Conservation (phyloP, 1,140 invertebrate genomes). For the Holotrichia oblita region DNA sequence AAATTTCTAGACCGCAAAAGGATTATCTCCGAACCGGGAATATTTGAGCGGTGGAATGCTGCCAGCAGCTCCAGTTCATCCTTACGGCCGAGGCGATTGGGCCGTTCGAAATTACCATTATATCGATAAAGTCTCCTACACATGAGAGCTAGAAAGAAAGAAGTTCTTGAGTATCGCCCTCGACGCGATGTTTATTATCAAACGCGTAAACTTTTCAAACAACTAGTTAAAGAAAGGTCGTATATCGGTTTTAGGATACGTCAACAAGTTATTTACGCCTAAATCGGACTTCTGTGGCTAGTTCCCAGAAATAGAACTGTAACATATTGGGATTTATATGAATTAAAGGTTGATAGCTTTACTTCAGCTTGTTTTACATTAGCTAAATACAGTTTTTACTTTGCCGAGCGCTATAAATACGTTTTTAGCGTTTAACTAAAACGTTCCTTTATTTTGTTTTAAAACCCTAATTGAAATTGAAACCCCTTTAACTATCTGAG, state of each 20-base stretch:
- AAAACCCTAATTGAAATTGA: too few relatives aligned
- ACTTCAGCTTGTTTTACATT: too few relatives aligned
- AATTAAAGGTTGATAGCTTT: too few relatives aligned
- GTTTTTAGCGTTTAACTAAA: too few relatives aligned
- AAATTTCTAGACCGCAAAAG: slow-evolving; percentile 35
- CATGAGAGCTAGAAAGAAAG: not conserved
- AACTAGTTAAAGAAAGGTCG: slow-evolving; percentile 18
- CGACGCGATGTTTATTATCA: slow-evolving; percentile 17
- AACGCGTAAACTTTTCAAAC: slow-evolving; percentile 21
- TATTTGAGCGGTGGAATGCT: slow-evolving; percentile 24
- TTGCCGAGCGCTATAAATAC: too few relatives aligned
- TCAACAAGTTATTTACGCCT: slow-evolving; percentile 30
- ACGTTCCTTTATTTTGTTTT: too few relatives aligned
- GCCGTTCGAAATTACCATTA: slow-evolving; percentile 27
- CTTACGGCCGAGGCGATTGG: slow-evolving; percentile 3
- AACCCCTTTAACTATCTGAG: too few relatives aligned
- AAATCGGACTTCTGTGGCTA: not conserved
- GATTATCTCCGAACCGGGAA: slow-evolving; percentile 27
- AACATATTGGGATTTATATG: not conserved
- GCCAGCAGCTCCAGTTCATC: not conserved
- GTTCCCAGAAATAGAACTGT: not conserved
- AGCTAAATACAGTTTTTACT: too few relatives aligned
- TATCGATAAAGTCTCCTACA: slow-evolving; percentile 15
- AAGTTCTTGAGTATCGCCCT: slow-evolving; percentile 10
- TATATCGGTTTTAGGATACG: slow-evolving; percentile 19